phyloP scores from a whole-genome alignment of 2,113 vertebrate species.

The Hippocampus guttulatus region DNA sequence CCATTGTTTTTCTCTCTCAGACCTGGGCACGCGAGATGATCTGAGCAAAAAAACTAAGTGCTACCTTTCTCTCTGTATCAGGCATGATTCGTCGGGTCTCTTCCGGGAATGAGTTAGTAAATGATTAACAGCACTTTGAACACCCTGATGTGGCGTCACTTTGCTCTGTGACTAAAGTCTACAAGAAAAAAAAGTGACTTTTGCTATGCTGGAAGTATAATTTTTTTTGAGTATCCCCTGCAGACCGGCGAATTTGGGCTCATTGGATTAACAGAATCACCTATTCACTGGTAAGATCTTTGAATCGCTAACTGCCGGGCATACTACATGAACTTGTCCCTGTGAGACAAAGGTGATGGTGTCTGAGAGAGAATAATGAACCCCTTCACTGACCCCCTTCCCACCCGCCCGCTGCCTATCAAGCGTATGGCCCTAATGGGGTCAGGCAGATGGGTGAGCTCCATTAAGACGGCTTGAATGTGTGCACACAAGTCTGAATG shows the following conservation, averaged over 20 bases:
- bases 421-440: slow-evolving; percentile 64
- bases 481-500: slow-evolving; percentile 13
- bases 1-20: slow-evolving; percentile 25
- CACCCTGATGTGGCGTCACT: slow-evolving; percentile 10
- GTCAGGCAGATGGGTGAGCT: slow-evolving; percentile 68
- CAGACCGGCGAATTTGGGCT: background rate
- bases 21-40: background rate
- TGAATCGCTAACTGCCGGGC: slow-evolving; percentile 8
- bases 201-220: background rate
- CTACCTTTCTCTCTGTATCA: background rate
- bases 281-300: slow-evolving; percentile 38
- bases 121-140: slow-evolving; percentile 45
- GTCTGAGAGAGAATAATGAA: slow-evolving; percentile 55
- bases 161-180: slow-evolving; percentile 53
- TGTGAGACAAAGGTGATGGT: slow-evolving; percentile 41
- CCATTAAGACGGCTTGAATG: slow-evolving; percentile 39
- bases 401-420: slow-evolving; percentile 26
- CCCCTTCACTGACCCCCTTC: slow-evolving; percentile 10
- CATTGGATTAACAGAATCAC: background rate
- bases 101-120: slow-evolving; percentile 31
- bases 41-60: background rate
- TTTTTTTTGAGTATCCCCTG: background rate
- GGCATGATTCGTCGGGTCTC: background rate
- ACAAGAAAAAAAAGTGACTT: slow-evolving; percentile 6
- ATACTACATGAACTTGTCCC: slow-evolving; percentile 30